These are phyloP conservation scores for Tetrax tetrax DNA, from an alignment of 2,113 vertebrate species.

Conservation along the genomic window DNA sequence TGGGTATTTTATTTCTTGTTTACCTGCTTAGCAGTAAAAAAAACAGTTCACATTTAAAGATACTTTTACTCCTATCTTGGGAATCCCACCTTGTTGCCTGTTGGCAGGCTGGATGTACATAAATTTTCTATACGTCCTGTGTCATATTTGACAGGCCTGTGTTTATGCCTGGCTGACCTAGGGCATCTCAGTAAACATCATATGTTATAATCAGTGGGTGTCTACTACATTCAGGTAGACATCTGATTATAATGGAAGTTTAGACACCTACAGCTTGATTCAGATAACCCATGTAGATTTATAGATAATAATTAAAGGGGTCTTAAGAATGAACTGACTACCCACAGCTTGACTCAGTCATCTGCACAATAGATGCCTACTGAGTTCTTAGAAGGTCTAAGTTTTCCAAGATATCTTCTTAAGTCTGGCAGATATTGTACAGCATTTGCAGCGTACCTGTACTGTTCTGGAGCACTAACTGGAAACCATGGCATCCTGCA, in stretches of 20 bases:
- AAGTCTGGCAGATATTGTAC: not conserved
- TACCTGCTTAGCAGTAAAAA: not conserved
- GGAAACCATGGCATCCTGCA: not conserved
- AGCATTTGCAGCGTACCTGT: not conserved
- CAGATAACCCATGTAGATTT: not conserved
- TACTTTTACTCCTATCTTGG: not conserved
- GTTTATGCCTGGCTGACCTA: not conserved
- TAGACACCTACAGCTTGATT: not conserved
- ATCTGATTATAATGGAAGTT: not conserved
- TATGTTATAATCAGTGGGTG: not conserved
- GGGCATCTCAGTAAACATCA: not conserved
- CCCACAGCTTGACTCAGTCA: fast-evolving
- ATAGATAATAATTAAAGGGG: not conserved
- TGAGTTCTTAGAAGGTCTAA: not conserved
- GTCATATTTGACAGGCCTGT: not conserved
- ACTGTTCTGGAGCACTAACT: not conserved
- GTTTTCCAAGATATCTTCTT: not conserved
- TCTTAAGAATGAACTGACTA: not conserved
- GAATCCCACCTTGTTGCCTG: not conserved
- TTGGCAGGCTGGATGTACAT: not conserved
- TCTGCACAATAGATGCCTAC: not conserved
- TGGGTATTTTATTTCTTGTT: not conserved
- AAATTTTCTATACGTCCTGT: not conserved
- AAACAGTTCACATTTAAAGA: not conserved
- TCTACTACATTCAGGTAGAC: not conserved